Evolutionary conservation across 2,888 invertebrate genomes (phyloP).

Genomic region (Ditula angustiorana): DNA sequence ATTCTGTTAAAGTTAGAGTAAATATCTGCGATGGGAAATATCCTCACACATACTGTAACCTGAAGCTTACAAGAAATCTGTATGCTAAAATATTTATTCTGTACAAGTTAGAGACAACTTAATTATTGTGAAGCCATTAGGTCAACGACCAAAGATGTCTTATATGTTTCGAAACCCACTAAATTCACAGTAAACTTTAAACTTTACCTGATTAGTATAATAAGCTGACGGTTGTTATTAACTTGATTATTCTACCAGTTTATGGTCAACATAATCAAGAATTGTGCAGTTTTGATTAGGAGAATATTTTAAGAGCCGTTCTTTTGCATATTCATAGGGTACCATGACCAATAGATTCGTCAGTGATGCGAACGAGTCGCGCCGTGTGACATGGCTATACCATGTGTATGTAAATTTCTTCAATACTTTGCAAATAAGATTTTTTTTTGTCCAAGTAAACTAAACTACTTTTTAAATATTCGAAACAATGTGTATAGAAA

Average conservation of each 20-base stretch:
- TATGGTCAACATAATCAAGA: slow-evolving; percentile 39
- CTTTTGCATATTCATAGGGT: slow-evolving; percentile 66
- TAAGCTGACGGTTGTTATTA: slow-evolving; percentile 7
- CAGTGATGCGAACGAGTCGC: slow-evolving; percentile 46
- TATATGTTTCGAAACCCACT: slow-evolving; percentile 19
- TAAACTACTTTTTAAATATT: not conserved
- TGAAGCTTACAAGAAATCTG: not conserved
- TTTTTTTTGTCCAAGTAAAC: too few relatives aligned
- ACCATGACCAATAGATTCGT: slow-evolving; percentile 70
- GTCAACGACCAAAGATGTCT: slow-evolving; percentile 27
- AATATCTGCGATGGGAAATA: not conserved
- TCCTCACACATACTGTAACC: too few relatives aligned
- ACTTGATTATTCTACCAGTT: slow-evolving; percentile 13
- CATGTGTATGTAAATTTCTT: slow-evolving; percentile 64
- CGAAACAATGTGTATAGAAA: not conserved
- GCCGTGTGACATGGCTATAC: slow-evolving; percentile 50
- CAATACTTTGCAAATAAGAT: slow-evolving; percentile 27
- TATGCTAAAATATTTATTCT: not conserved
- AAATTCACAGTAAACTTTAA: slow-evolving; percentile 19
- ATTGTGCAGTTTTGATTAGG: slow-evolving; percentile 52
- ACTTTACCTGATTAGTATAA: slow-evolving; percentile 30
- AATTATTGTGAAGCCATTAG: slow-evolving; percentile 18
- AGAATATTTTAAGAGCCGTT: slow-evolving; percentile 51
- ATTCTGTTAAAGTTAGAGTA: not conserved
- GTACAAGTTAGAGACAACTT: slow-evolving; percentile 25